Evolutionary conservation across 2,797 vertebrate species (phyloP).

Genomic region (Poliocrania exsul): DNA sequence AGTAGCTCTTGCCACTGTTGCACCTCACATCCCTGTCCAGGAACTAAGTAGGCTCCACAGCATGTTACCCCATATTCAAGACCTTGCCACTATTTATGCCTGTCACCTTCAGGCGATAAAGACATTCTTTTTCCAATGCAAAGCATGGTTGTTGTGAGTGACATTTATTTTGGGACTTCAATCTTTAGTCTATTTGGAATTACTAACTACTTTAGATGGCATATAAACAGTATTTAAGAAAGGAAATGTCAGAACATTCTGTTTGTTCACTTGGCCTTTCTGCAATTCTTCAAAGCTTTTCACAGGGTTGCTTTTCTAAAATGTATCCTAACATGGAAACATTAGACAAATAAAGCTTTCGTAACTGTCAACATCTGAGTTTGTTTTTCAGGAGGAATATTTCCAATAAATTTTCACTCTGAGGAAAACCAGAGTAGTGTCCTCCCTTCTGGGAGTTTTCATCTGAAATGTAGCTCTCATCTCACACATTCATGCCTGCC

Average conservation of each 20-base stretch:
- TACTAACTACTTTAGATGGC: background rate
- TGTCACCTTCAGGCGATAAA: background rate
- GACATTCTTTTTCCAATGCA: background rate
- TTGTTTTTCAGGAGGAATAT: conserved; percentile 18
- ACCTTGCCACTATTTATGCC: background rate
- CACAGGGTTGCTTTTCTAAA: background rate
- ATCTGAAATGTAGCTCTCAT: background rate
- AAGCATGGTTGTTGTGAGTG: background rate
- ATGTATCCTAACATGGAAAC: conserved; percentile 3
- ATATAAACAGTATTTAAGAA: conserved; percentile 6
- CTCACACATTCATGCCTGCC: background rate
- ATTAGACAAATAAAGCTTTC: conserved; percentile 24
- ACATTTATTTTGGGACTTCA: conserved; percentile 20
- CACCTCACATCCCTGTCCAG: background rate
- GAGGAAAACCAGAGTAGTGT: background rate
- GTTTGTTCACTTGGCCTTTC: conserved; percentile 33
- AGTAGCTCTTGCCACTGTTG: background rate
- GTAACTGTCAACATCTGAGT: conserved; percentile 50
- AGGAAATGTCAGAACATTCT: conserved; percentile 42
- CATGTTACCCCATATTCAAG: background rate
- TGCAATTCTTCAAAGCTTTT: conserved; percentile 36
- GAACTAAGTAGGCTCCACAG: background rate
- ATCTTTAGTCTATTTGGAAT: background rate
- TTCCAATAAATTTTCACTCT: conserved; percentile 4
- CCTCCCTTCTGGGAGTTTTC: background rate